Base-by-base conservation (phyloP, 2,113 vertebrate species). In the Pagrus major region DNA sequence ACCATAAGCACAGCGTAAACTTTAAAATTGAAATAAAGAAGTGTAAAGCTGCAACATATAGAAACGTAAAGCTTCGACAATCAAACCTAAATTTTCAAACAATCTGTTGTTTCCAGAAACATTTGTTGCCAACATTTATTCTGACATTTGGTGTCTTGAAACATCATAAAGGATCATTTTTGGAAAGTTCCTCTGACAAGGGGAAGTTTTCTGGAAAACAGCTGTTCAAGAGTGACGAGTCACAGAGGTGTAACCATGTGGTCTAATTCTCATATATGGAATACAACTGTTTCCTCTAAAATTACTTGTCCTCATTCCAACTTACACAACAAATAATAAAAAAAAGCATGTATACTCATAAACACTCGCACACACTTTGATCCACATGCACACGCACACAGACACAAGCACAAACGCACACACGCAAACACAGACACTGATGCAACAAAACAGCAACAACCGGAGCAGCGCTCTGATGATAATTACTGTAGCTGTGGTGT, bases 361-460 rank as follows among this genome's bases (percentile, higher is more conserved):
- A 59, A 66, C 51, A 23, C 8, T 69, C 23, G 5, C 29, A 37
- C 27, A 79, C 47, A 51, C 51, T 65, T 67, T 68, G 25, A 54
- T 58, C 14, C 7, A 39, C 27, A 18, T 0, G 27, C 71, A 20
- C 61, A 63, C 42, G 33, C 6, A 65, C 33, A 42, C 44, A 51
- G 6, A 42, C 3, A 49, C 65, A 63, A 69, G 37, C 47, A 49
- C 64, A 66, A 59, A 70, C 12, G 16, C 2, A 64, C 41, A 51
- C 63, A 60, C 56, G 67, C 54, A 76, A 42, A 70, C 63, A 72
- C 52, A 86, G 31, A 80, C 61, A 78, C 42, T 88, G 84, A 90
- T 89, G 86, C 86, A 92, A 92, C 79, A 81, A 76, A 90, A 91
- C 61, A 85, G 90, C 86, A 94, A 88, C 81, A 77, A 83, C 58